Base-by-base conservation (phyloP, 2,113 vertebrate genomes). In the Clupea harengus region DNA sequence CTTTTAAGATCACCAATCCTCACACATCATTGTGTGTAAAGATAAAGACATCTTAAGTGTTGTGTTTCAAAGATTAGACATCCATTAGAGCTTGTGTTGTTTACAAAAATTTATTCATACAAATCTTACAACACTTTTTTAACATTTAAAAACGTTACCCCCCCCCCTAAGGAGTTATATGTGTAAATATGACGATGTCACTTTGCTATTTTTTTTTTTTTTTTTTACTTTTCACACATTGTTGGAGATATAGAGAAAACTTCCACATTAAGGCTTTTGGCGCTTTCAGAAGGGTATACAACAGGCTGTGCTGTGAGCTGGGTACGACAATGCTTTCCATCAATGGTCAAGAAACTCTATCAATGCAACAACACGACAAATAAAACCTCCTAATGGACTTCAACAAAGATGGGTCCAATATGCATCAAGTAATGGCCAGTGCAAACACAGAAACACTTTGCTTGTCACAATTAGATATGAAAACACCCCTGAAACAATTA, bases 61-160 rank as follows among this genome's bases (percentile, higher is more conserved):
- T 88, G 86, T 84, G 86, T 93, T 94, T 93, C 95, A 98, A 98
- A 96, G 96, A 99, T 96, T 98, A 99, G 97, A 99, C 98, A 94
- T 94, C 88, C 86, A 93, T 94, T 91, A 88, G 93, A 87, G 96
- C 94, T 95, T 94, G 95, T 96, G 94, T 97, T 97, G 97, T 97
- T 98, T 99, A 98, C 95, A 99, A 97, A 99, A 99, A 98, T 99
- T 98, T 99, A 99, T 99, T 99, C 95, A 99, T 99, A 99, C 97
- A 99, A 99, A 99, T 96, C 96, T 97, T 98, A 98, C 97, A 99
- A 95, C 96, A 98, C 96, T 95, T 94, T 91, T 95, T 95, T 92
- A 96, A 99, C 98, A 99, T 96, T 97, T 97, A 97, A 96, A 97
- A 98, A 98, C 95, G 95, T 91, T 89, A 94, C 93, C 94, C 88